Evolutionary conservation across 1,140 invertebrate genomes (phyloP).

Genomic region (Eueides isabella): DNA sequence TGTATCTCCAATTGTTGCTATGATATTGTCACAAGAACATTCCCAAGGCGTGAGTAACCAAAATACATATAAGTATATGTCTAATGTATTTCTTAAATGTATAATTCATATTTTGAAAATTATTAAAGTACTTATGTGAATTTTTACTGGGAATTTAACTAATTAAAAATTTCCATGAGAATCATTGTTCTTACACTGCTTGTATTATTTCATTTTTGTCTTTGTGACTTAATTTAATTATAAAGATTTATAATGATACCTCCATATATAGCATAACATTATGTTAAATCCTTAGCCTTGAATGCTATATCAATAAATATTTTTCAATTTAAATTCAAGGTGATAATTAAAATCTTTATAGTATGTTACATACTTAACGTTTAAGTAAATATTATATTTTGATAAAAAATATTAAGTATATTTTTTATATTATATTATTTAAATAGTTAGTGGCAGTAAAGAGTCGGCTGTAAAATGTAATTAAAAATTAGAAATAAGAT

Average conservation of each 20-base stretch:
- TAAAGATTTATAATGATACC: neutral
- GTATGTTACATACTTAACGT: no score
- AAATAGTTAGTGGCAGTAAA: no score
- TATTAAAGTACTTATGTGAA: conserved; percentile 15
- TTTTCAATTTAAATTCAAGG: neutral
- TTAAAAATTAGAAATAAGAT: no score
- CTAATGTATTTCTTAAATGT: conserved; percentile 3
- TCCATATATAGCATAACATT: no score
- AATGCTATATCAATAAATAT: neutral
- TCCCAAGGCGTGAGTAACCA: conserved; percentile 39
- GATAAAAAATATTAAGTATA: no score
- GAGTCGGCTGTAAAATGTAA: no score
- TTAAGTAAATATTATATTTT: no score
- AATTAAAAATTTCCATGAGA: neutral
- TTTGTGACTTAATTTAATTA: neutral
- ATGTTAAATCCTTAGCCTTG: neutral
- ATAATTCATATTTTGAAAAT: conserved; percentile 9
- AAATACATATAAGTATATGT: conserved; percentile 19
- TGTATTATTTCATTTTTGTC: neutral
- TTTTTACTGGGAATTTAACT: conserved; percentile 13
- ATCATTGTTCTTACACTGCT: neutral
- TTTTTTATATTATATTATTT: no score
- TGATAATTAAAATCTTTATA: no score
- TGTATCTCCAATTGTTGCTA: conserved; percentile 41
- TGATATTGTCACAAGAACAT: conserved; percentile 37